These are phyloP conservation scores for Phataginus tricuspis DNA, from an alignment of 2,797 vertebrate species.

Conservation along the genomic window DNA sequence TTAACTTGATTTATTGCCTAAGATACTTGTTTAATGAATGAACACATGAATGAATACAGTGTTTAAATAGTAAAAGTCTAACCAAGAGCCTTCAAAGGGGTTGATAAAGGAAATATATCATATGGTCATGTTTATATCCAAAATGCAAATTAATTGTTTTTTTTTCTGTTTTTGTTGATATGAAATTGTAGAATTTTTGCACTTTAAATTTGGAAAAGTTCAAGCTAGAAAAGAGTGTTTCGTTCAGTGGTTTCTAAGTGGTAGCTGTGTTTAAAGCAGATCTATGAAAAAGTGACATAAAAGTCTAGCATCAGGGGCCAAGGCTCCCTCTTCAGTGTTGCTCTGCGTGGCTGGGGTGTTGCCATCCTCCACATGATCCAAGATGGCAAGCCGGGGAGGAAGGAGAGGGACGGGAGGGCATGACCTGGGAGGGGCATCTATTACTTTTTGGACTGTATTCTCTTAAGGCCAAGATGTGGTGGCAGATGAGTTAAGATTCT, in stretches of 20 bases:
- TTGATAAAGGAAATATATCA: neutral
- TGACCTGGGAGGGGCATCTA: neutral
- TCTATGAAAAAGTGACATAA: neutral
- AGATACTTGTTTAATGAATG: neutral
- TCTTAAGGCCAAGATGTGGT: neutral
- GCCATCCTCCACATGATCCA: neutral
- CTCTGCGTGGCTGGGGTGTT: neutral
- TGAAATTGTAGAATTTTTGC: neutral
- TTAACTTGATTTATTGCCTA: neutral
- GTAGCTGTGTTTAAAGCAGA: neutral
- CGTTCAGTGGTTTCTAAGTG: neutral
- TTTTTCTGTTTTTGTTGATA: neutral
- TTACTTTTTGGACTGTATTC: neutral
- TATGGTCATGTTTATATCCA: neutral
- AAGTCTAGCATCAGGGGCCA: neutral
- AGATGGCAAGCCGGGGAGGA: neutral
- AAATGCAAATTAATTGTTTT: neutral
- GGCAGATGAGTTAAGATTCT: neutral
- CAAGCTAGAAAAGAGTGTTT: constrained; percentile 9
- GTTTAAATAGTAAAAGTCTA: neutral
- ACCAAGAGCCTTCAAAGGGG: neutral
- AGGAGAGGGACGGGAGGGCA: neutral
- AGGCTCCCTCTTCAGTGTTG: neutral
- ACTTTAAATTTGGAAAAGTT: constrained; percentile 19
- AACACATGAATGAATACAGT: neutral